Conservation (phyloP, 1,140 invertebrate genomes). For the Nymphalis io region DNA sequence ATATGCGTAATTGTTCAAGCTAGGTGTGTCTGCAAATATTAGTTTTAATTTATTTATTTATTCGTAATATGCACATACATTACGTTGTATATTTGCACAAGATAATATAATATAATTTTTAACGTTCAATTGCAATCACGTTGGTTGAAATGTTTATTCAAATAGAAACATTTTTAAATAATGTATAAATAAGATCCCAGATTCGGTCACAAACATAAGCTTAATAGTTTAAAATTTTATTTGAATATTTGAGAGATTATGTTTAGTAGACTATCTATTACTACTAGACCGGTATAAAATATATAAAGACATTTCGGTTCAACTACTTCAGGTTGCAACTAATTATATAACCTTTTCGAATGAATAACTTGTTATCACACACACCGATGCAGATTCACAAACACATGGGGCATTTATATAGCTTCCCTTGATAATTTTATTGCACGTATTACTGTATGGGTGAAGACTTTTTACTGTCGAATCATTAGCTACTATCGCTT, state of each 20-base stretch:
- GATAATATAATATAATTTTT: conserved; percentile 1
- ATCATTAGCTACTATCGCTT: too few relatives aligned
- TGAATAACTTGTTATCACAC: conserved; percentile 11
- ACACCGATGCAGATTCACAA: not conserved
- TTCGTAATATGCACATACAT: conserved; percentile 8
- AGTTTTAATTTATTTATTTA: conserved; percentile 35
- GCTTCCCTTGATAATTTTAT: not conserved
- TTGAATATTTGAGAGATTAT: not conserved
- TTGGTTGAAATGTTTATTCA: not conserved
- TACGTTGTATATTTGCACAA: not conserved
- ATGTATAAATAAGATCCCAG: not conserved
- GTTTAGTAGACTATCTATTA: not conserved
- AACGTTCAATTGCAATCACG: conserved; percentile 9
- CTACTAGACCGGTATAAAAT: not conserved
- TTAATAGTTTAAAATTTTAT: conserved; percentile 10
- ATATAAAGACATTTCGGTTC: not conserved
- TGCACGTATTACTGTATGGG: too few relatives aligned
- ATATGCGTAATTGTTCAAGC: conserved; percentile 24
- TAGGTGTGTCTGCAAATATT: conserved; percentile 32
- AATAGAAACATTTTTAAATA: conserved; percentile 17
- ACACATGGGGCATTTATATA: not conserved
- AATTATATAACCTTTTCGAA: not conserved
- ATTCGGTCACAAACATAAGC: not conserved
- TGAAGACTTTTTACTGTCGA: too few relatives aligned
- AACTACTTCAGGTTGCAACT: not conserved